phyloP scores from a whole-genome alignment of 2,113 vertebrate species.

The Eretmochelys imbricata region DNA sequence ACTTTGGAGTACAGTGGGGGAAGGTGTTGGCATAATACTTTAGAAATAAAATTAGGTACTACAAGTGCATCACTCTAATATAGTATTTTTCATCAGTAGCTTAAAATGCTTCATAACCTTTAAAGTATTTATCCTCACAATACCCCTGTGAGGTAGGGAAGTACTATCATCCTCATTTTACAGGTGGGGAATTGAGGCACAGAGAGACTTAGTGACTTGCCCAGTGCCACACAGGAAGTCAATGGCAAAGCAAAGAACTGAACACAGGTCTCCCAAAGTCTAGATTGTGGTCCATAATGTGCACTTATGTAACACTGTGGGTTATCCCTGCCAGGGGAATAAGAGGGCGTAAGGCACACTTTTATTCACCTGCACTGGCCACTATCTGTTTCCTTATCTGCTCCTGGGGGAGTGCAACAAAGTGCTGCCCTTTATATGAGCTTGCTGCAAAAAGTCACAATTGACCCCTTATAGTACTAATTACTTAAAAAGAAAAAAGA shows the following conservation, averaged over 20 bases:
- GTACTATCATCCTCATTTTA: not conserved
- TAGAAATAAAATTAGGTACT: not conserved
- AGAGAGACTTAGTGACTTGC: not conserved
- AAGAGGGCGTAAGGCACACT: not conserved
- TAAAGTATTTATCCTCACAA: not conserved
- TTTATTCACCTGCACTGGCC: accelerated
- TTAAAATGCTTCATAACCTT: not conserved
- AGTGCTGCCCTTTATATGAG: accelerated
- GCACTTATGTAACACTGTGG: not conserved
- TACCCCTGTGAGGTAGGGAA: not conserved
- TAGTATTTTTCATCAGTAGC: not conserved
- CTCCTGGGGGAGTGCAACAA: not conserved
- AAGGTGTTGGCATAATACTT: not conserved
- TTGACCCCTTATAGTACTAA: not conserved
- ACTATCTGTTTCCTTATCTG: not conserved
- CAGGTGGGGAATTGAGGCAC: not conserved
- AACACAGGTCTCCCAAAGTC: not conserved
- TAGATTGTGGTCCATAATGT: not conserved
- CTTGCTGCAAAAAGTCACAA: not conserved
- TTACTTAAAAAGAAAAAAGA: not conserved
- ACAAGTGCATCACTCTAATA: not conserved
- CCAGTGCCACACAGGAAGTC: not conserved
- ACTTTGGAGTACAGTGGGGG: not conserved
- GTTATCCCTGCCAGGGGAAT: not conserved
- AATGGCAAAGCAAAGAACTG: not conserved